Conservation (phyloP, 2,113 vertebrate genomes). For the Sylvilagus bachmani region DNA sequence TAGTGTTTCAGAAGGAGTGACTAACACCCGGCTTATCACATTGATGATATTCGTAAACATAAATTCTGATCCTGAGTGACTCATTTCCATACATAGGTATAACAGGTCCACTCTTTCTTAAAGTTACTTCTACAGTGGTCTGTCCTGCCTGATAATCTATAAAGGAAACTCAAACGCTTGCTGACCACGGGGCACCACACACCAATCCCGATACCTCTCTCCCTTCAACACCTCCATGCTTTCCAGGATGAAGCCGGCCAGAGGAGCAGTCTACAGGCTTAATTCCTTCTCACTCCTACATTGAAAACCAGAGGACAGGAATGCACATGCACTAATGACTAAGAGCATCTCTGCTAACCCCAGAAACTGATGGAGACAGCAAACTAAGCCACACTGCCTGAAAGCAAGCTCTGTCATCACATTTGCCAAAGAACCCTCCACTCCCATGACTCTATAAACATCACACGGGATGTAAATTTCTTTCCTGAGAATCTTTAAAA, state of each 20-base stretch:
- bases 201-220: background rate
- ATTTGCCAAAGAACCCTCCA: background rate
- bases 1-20: background rate
- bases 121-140: background rate
- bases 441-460: background rate
- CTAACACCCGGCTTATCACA: background rate
- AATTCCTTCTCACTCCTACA: background rate
- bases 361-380: background rate
- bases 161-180: background rate
- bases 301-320: background rate
- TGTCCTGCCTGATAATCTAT: background rate
- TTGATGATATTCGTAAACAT: background rate
- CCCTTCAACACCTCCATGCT: no score
- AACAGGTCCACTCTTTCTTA: background rate
- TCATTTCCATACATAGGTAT: background rate
- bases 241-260: no score
- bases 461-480: background rate
- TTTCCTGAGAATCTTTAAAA: background rate
- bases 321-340: rapidly evolving
- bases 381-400: background rate
- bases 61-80: background rate
- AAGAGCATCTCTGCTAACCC: background rate
- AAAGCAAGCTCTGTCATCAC: background rate
- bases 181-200: background rate
- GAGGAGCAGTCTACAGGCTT: background rate